Base-by-base conservation (phyloP, 1,140 invertebrate species). In the Pseudomyrmex concolor region DNA sequence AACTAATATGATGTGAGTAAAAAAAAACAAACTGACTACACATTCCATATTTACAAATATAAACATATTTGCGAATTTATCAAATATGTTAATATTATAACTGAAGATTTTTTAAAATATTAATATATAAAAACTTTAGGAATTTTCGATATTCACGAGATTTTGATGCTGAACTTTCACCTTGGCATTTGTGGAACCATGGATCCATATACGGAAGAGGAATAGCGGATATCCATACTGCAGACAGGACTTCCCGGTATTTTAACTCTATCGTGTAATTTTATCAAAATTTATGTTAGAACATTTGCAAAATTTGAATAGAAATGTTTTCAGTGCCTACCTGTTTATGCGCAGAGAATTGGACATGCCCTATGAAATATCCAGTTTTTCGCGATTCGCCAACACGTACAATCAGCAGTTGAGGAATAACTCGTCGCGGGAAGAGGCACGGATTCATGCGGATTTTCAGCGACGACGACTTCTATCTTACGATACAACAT, bases 141-240 rank as follows among this genome's bases (percentile, higher is more conserved):
- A 80, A 84, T 77, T 80, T 71, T 51, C 87, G 86, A 71, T 80
- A 74, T 19, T 54, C 73, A 64, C 50, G 77, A 60, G 81, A 87
- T 67, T 66, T 72, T 51, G 74, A 84, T 51, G 48, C 81, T n/a
- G 88, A 89, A n/a, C 19, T 72, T 50, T 70, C 84, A 48, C 76
- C 82, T 19, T 78, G 80, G 13, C 85, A 89, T 68, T 85, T 88
- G 51, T 87, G 90, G 88, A 89, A 91, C 73, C 66, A 77, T 74
- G 83, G 86, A 54, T 83, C 78, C 1, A 13, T 78, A 25, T 87
- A 91, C 63, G 64, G 84, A 64, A 86, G 72, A 63, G 59, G 74
- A 17, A 48, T 66, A 50, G 15, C 60, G 12, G 68, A 64, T 34
- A 80, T 71, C 60, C 51, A 74, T 12, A 50, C 19, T 60, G 34